Percentiles rank a stretch among this genome's conserved stretches.
Evolutionary conservation across 2,113 vertebrate species (phyloP).

Genomic region (Callocephalon fimbriatum): DNA sequence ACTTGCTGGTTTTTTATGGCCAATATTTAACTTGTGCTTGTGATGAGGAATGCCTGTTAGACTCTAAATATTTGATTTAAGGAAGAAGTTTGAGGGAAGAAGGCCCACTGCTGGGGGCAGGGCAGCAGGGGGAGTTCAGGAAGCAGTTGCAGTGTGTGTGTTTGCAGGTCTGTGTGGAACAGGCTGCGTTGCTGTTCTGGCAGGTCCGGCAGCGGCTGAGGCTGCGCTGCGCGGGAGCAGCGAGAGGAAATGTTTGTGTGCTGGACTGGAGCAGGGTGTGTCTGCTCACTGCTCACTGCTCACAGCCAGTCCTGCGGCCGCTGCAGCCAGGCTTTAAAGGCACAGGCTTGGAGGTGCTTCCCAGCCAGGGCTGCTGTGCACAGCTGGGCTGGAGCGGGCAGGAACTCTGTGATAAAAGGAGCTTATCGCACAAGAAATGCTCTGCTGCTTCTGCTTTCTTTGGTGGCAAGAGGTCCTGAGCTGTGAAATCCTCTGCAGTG

Average conservation of each 20-base stretch:
- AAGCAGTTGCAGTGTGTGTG: background rate
- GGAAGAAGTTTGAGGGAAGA: slow-evolving; percentile 2
- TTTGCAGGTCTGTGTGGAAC: background rate
- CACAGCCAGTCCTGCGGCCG: background rate
- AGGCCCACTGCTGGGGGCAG: background rate
- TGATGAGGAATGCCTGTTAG: background rate
- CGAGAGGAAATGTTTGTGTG: slow-evolving; percentile 55
- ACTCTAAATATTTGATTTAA: slow-evolving; percentile 24
- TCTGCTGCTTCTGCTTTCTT: background rate
- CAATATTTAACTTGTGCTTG: slow-evolving; percentile 63
- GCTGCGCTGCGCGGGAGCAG: background rate
- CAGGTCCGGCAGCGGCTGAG: background rate
- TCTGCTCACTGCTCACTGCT: background rate
- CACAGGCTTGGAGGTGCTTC: background rate
- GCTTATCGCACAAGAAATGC: background rate
- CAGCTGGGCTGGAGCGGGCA: background rate
- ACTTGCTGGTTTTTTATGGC: slow-evolving; percentile 41
- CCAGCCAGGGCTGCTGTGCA: background rate
- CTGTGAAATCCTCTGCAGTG: background rate
- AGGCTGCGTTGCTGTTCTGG: background rate
- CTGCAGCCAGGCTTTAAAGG: slow-evolving; percentile 29
- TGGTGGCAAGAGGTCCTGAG: background rate
- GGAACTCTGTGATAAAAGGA: background rate
- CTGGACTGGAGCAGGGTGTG: slow-evolving; percentile 34
- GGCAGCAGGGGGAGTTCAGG: background rate